Conservation (phyloP, 1,140 invertebrate genomes). For the Nomia melanderi region DNA sequence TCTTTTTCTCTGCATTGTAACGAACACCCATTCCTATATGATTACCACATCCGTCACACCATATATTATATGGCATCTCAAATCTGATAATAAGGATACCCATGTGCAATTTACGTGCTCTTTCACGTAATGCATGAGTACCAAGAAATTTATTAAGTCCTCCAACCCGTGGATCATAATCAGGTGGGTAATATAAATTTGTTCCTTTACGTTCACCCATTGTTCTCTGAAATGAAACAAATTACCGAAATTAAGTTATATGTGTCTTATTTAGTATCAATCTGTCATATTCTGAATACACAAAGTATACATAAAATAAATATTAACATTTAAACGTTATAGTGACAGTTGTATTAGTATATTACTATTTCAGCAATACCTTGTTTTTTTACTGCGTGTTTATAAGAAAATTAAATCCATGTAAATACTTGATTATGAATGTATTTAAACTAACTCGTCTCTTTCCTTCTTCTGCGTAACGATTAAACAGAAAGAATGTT, state of each 20-base stretch:
- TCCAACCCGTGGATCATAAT: conserved; percentile 96
- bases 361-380: background rate
- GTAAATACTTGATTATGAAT: background rate
- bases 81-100: conserved; percentile 99
- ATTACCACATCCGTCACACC: conserved; percentile 98
- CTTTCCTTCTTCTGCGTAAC: background rate
- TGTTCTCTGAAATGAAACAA: conserved; percentile 43
- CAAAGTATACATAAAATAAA: background rate
- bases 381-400: background rate
- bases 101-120: conserved; percentile 95
- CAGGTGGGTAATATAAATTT: conserved; percentile 99
- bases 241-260: too few species aligned
- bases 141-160: conserved; percentile 97
- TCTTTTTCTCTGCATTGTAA: conserved; percentile 99
- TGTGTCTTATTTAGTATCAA: background rate
- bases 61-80: conserved; percentile 99
- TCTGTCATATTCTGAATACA: background rate
- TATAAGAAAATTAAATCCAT: background rate
- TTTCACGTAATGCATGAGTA: conserved; percentile 96
- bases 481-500: background rate
- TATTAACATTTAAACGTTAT: background rate
- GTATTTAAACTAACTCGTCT: background rate
- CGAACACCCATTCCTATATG: conserved; percentile 99
- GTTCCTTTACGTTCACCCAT: conserved; percentile 99
- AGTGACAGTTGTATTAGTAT: background rate